Conservation (phyloP, 1,140 invertebrate genomes). For the Grapholita molesta region DNA sequence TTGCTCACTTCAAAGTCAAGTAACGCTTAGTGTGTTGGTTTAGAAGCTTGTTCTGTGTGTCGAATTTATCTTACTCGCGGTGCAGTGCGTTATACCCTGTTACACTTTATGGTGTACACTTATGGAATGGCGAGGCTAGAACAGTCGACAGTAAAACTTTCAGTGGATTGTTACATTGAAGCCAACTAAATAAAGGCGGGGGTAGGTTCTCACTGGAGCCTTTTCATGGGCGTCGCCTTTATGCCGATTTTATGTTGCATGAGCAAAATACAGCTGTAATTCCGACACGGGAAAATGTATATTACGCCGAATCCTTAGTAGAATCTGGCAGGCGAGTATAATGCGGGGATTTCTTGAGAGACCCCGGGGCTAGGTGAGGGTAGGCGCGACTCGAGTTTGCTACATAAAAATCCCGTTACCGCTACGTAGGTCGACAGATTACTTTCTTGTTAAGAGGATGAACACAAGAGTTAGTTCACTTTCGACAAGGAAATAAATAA, state of each 20-base stretch:
- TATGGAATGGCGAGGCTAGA: conserved; percentile 47
- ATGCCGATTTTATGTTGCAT: conserved; percentile 67
- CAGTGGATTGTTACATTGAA: conserved; percentile 58
- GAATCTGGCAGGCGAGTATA: conserved; percentile 51
- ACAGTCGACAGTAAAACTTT: conserved; percentile 61
- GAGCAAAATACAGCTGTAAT: conserved; percentile 67
- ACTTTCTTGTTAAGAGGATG: conserved; percentile 75
- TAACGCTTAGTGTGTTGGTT: conserved; percentile 18
- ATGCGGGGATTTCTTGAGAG: conserved; percentile 63
- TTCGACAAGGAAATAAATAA: conserved; percentile 61
- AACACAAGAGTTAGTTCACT: conserved; percentile 66
- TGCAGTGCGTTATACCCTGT: conserved; percentile 40
- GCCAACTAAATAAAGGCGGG: conserved; percentile 54
- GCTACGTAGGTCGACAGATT: conserved; percentile 69
- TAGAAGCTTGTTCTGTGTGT: conserved; percentile 31
- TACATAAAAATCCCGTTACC: conserved; percentile 76
- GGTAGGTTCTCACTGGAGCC: conserved; percentile 38
- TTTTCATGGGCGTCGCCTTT: conserved; percentile 55
- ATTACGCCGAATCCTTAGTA: conserved; percentile 64
- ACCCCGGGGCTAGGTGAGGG: conserved; percentile 70
- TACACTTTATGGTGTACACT: conserved; percentile 44
- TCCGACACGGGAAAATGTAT: conserved; percentile 68
- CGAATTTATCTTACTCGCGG: conserved; percentile 42
- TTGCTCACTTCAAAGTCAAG: conserved; percentile 9
- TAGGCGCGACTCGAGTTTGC: conserved; percentile 71